phyloP scores from a whole-genome alignment of 2,113 vertebrate genomes.

The Anolis carolinensis region DNA sequence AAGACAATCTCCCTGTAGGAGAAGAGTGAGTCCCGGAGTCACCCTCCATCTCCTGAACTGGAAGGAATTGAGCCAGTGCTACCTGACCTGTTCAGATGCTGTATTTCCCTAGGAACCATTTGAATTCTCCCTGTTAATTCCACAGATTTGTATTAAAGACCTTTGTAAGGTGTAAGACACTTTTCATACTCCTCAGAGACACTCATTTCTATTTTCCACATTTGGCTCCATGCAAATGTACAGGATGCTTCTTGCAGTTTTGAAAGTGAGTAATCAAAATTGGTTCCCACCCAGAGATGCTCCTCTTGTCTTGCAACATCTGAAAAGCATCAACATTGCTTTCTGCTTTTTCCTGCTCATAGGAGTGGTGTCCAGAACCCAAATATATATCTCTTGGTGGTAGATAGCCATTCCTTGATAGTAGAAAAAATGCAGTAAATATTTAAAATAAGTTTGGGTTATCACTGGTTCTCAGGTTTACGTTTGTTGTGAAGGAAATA shows the following conservation, averaged over 20 bases:
- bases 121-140: constrained; percentile 54
- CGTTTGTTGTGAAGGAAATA: neutral
- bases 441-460: neutral
- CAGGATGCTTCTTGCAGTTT: neutral
- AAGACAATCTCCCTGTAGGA: constrained; percentile 96
- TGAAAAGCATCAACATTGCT: neutral
- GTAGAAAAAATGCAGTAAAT: neutral
- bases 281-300: constrained; percentile 17
- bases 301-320: neutral
- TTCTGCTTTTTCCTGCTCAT: neutral
- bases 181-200: constrained; percentile 46
- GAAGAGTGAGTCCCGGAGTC: constrained; percentile 82
- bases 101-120: constrained; percentile 61
- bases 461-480: neutral
- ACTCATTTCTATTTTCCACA: constrained; percentile 44
- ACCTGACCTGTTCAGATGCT: constrained; percentile 65
- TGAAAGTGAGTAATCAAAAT: neutral
- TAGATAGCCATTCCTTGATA: neutral
- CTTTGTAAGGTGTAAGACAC: constrained; percentile 45
- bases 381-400: neutral
- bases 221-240: constrained; percentile 16
- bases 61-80: constrained; percentile 42
- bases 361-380: neutral
- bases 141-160: constrained; percentile 58
- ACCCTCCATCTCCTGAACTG: neutral